Conservation (phyloP, 2,888 invertebrate species). For the Siphonodentalium dalli region DNA sequence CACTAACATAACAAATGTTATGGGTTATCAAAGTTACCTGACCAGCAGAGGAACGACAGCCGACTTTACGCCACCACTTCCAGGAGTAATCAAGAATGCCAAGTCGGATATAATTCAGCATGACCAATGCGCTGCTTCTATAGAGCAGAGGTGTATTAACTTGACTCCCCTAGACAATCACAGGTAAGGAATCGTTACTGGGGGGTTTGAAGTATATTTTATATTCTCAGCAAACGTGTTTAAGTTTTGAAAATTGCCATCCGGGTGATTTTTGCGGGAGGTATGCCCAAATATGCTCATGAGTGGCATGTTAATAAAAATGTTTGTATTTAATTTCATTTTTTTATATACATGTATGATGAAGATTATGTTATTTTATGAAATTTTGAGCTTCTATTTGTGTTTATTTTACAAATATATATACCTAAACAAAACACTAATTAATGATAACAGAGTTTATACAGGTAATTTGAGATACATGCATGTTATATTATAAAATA, state of each 20-base stretch:
- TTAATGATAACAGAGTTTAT: background rate
- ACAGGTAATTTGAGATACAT: too few relatives aligned
- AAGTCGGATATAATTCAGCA: conserved; percentile 23
- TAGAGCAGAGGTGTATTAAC: conserved; percentile 35
- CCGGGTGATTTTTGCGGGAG: too few relatives aligned
- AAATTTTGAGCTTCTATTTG: background rate
- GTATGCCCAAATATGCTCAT: too few relatives aligned
- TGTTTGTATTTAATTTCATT: background rate
- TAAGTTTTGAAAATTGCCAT: too few relatives aligned
- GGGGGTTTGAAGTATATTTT: too few relatives aligned
- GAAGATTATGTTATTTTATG: too few relatives aligned
- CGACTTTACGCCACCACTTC: conserved; percentile 44
- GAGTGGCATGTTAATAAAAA: too few relatives aligned
- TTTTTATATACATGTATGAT: background rate
- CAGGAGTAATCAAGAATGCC: conserved; percentile 31
- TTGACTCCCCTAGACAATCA: conserved; percentile 35
- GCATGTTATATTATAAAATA: too few relatives aligned
- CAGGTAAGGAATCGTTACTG: conserved; percentile 28
- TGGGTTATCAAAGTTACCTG: conserved; percentile 36
- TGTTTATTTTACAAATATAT: too few relatives aligned
- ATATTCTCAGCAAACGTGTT: too few relatives aligned
- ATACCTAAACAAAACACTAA: too few relatives aligned
- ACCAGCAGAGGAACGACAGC: conserved; percentile 37
- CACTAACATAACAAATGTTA: conserved; percentile 31
- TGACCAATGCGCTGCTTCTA: conserved; percentile 37